A percentile compares a stretch with the other conserved stretches of the same genome.
Conservation (phyloP, 2,113 vertebrate genomes). For the Suncus etruscus region DNA sequence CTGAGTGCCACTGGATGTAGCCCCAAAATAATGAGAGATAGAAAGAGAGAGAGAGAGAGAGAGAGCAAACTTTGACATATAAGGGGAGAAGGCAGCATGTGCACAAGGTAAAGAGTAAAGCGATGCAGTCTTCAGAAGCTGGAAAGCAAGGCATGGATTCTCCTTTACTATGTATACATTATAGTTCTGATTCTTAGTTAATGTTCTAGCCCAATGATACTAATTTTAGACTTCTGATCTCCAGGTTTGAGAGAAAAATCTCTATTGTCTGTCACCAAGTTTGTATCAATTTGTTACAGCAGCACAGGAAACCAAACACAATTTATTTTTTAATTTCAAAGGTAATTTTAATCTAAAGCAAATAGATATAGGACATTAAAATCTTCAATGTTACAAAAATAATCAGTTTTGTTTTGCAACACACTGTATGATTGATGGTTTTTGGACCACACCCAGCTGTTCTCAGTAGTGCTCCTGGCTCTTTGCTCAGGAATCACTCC, state of each 20-base stretch:
- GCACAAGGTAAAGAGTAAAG: not conserved
- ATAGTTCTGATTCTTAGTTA: not conserved
- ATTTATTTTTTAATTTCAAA: conserved; percentile 52
- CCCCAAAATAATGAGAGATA: no score
- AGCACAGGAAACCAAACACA: conserved; percentile 38
- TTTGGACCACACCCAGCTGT: no score
- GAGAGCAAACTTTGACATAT: not conserved
- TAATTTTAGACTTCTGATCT: conserved; percentile 20
- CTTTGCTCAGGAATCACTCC: no score
- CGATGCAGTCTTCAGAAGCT: not conserved
- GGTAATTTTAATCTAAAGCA: conserved; percentile 37
- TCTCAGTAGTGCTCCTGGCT: no score
- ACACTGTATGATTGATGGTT: no score
- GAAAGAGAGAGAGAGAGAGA: no score
- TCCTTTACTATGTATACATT: not conserved
- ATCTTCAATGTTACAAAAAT: conserved; percentile 1
- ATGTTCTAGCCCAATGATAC: not conserved
- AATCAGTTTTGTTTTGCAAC: not conserved
- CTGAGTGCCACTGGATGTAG: no score
- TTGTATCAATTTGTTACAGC: conserved; percentile 11
- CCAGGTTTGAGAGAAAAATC: not conserved
- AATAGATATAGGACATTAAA: conserved; percentile 43
- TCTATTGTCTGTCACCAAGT: conserved; percentile 20
- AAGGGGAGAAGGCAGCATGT: not conserved
- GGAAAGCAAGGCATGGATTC: not conserved